Conservation (phyloP, 2,797 vertebrate genomes). For the Poecilia velifera region DNA sequence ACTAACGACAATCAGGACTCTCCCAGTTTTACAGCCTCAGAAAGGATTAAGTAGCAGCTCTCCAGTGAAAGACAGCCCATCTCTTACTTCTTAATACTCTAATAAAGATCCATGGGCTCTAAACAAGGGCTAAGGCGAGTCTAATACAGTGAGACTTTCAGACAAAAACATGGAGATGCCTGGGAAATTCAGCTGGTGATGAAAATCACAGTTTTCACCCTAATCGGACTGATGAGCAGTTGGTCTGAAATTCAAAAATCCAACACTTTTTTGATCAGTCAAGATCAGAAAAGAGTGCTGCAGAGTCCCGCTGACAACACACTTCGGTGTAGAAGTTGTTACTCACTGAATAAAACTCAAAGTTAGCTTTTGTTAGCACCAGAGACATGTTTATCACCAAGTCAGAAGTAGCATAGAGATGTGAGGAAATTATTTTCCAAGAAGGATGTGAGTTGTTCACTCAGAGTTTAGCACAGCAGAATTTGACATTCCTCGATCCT, state of each 20-base stretch:
- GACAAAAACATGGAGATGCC: not conserved
- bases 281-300: not conserved
- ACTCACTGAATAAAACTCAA: not conserved
- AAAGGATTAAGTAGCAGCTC: slow-evolving; percentile 1
- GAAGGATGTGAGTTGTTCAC: not conserved
- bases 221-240: not conserved
- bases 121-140: not conserved
- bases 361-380: not conserved
- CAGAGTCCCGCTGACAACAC: not conserved
- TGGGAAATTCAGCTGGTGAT: not conserved
- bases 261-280: not conserved
- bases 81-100: not conserved
- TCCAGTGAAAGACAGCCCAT: not conserved
- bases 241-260: not conserved
- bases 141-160: not conserved
- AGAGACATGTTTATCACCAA: not conserved
- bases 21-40: not conserved
- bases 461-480: no score
- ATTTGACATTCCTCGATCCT: no score
- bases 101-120: not conserved
- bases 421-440: not conserved
- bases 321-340: not conserved
- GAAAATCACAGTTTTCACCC: not conserved
- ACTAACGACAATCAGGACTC: slow-evolving; percentile 6
- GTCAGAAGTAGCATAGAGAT: not conserved